A percentile compares a stretch with the other conserved stretches of the same genome.
phyloP scores from a whole-genome alignment of 2,113 vertebrate genomes.

The Forbesichthys agassizii region DNA sequence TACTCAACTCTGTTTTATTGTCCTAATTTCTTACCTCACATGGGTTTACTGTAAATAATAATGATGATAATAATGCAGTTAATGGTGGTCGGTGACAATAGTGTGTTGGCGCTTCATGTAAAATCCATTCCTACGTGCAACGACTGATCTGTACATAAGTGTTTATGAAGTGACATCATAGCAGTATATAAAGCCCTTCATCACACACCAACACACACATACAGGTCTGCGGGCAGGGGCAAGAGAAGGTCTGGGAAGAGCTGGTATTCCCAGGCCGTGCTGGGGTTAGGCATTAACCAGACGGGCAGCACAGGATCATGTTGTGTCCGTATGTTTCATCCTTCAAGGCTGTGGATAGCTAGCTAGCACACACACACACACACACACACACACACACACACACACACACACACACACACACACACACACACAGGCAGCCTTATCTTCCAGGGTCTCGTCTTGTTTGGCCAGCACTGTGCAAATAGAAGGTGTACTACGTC shows the following conservation, averaged over 20 bases:
- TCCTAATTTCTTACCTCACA: neutral
- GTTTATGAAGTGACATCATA: neutral
- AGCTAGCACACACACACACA: constrained; percentile 33
- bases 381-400: constrained; percentile 48
- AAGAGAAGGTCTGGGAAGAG: constrained; percentile 50
- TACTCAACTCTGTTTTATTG: constrained; percentile 9
- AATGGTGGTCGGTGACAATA: no score
- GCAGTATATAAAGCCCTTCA: neutral
- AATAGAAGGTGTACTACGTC: constrained; percentile 79
- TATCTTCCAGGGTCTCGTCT: constrained; percentile 77
- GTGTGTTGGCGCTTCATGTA: no score
- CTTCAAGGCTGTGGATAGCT: constrained; percentile 70
- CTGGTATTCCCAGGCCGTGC: constrained; percentile 64
- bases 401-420: constrained; percentile 47
- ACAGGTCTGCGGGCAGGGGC: neutral
- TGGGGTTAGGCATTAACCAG: constrained; percentile 74
- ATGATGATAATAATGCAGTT: no score
- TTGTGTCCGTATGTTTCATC: constrained; percentile 70
- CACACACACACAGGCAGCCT: constrained; percentile 51
- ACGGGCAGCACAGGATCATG: constrained; percentile 42
- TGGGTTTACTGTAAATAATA: neutral
- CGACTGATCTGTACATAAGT: no score
- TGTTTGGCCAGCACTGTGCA: constrained; percentile 76
- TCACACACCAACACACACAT: neutral
- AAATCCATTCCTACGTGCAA: no score